Percentiles rank a stretch among this genome's conserved stretches.
phyloP scores from a whole-genome alignment of 2,888 invertebrate genomes.

The Monoplex corrugatus region DNA sequence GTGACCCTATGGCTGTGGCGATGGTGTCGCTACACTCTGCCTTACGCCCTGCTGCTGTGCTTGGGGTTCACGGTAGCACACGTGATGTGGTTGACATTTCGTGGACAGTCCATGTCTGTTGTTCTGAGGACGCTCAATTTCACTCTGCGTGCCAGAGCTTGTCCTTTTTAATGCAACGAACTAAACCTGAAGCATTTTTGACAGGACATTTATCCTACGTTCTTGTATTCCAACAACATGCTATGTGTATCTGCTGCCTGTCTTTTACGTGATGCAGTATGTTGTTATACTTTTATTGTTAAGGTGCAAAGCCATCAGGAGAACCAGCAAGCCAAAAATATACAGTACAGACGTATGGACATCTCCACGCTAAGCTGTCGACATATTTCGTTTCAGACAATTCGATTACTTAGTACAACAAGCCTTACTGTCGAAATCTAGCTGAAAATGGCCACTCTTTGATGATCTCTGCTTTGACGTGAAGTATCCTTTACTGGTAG shows the following conservation, averaged over 20 bases:
- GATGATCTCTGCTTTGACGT: too few relatives aligned
- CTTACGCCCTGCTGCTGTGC: constrained; percentile 16
- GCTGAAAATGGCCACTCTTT: too few relatives aligned
- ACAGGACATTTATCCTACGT: too few relatives aligned
- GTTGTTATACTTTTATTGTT: neutral
- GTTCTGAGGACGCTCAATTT: constrained; percentile 34
- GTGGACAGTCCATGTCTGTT: neutral
- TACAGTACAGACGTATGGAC: too few relatives aligned
- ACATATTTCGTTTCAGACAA: too few relatives aligned
- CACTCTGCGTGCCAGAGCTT: constrained; percentile 22
- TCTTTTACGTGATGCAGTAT: neutral
- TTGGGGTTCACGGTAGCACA: constrained; percentile 18
- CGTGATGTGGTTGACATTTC: constrained; percentile 21
- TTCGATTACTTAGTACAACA: too few relatives aligned
- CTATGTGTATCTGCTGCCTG: constrained; percentile 21
- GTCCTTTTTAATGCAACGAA: constrained; percentile 32
- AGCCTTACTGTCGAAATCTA: too few relatives aligned
- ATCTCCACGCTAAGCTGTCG: too few relatives aligned
- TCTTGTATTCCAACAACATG: neutral
- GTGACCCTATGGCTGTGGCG: constrained; percentile 35
- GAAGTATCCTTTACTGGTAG: too few relatives aligned
- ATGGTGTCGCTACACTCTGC: neutral
- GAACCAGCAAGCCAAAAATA: neutral
- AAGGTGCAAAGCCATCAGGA: neutral
- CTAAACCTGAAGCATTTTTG: neutral